phyloP scores from a whole-genome alignment of 2,888 invertebrate genomes.

The Dynastes tityus region DNA sequence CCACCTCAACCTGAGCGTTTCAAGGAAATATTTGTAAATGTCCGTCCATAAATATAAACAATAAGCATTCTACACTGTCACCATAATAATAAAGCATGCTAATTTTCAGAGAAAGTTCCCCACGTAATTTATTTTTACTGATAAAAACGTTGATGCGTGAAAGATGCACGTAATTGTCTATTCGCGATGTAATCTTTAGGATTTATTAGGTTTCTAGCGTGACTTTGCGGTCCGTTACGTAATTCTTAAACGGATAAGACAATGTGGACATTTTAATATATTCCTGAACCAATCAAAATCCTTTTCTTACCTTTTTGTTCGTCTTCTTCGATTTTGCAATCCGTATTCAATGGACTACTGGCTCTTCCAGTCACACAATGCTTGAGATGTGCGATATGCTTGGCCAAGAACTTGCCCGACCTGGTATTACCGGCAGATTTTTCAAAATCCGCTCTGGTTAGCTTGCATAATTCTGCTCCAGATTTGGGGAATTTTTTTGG shows the following conservation, averaged over 20 bases:
- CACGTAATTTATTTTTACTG: background rate
- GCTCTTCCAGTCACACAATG: conserved; percentile 76
- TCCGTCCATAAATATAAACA: conserved; percentile 42
- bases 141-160: conserved; percentile 4
- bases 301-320: conserved; percentile 59
- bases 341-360: conserved; percentile 74
- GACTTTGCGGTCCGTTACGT: background rate
- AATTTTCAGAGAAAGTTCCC: background rate
- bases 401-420: conserved; percentile 74
- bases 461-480: conserved; percentile 74
- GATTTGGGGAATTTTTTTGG: conserved; percentile 73
- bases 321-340: conserved; percentile 67
- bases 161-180: background rate
- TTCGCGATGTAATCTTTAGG: conserved; percentile 11
- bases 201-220: background rate
- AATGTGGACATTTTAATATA: background rate
- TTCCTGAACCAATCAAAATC: background rate
- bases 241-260: background rate
- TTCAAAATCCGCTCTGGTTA: conserved; percentile 78
- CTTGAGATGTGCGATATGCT: conserved; percentile 76
- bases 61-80: conserved; percentile 1
- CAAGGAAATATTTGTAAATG: conserved; percentile 45
- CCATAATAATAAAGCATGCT: background rate
- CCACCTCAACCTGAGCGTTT: conserved; percentile 26
- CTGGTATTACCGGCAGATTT: conserved; percentile 71